These are phyloP conservation scores for Peromyscus melanophrys DNA, from an alignment of 2,797 vertebrate species.

Conservation along the genomic window DNA sequence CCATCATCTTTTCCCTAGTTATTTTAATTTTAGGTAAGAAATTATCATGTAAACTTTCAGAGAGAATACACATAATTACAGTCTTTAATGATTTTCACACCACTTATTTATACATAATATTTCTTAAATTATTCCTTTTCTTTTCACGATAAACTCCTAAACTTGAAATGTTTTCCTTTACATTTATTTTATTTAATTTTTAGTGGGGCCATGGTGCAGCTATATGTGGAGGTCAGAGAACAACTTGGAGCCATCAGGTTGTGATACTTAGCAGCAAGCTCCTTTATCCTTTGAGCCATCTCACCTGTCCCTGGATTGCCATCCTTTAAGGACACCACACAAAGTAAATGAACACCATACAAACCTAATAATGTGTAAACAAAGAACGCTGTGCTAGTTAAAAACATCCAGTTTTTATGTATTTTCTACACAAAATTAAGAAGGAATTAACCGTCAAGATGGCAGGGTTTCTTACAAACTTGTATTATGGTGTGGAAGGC, in stretches of 20 bases:
- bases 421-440: not conserved
- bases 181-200: not conserved
- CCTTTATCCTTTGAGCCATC: not conserved
- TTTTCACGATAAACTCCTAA: not conserved
- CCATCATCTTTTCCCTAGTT: not conserved
- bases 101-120: not conserved
- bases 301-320: not conserved
- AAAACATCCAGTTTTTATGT: not conserved
- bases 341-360: conserved; percentile 11
- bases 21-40: conserved; percentile 5
- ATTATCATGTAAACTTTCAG: not conserved
- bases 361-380: not conserved
- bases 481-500: not conserved
- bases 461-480: not conserved
- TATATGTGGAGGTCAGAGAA: not conserved
- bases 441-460: not conserved
- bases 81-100: conserved; percentile 21
- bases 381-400: not conserved
- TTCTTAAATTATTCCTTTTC: conserved; percentile 15
- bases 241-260: not conserved
- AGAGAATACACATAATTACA: not conserved
- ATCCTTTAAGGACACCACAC: not conserved
- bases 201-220: not conserved
- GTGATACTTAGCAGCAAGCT: not conserved
- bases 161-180: not conserved